phyloP scores from a whole-genome alignment of 1,140 invertebrate genomes.

The Trypoxylus dichotomus region DNA sequence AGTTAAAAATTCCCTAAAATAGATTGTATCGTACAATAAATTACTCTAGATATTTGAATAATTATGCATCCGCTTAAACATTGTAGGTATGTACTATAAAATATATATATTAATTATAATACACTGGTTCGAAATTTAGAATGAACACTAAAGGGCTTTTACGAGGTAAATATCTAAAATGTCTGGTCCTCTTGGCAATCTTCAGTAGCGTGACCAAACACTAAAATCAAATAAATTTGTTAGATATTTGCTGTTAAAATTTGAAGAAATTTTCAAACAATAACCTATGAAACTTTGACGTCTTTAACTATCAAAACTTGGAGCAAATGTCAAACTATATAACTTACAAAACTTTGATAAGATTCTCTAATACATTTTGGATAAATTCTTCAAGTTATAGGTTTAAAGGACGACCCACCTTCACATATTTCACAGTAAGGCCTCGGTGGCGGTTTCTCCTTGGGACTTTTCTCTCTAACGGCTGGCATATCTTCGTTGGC shows the following conservation, averaged over 20 bases:
- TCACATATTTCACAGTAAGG: slow-evolving; percentile 93
- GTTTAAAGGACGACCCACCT: slow-evolving; percentile 61
- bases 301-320: no score
- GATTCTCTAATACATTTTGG: no score
- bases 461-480: slow-evolving; percentile 52
- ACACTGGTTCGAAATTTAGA: background rate
- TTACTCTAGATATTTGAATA: background rate
- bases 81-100: background rate
- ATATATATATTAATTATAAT: slow-evolving; percentile 4
- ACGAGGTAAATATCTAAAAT: slow-evolving; percentile 37
- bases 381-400: background rate
- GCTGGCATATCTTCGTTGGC: slow-evolving; percentile 61
- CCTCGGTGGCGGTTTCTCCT: slow-evolving; percentile 61
- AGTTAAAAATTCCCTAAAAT: background rate
- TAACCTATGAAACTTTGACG: no score
- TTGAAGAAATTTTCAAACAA: no score
- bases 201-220: slow-evolving; percentile 49
- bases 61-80: background rate
- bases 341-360: no score
- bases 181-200: slow-evolving; percentile 48
- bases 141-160: slow-evolving; percentile 5
- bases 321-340: no score
- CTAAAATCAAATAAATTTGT: slow-evolving; percentile 42
- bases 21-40: background rate
- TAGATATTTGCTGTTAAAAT: background rate